These are phyloP conservation scores for Cassiopea andromeda DNA, from an alignment of 30 jellyfish, hydroid and myxozoan genomes.

Conservation along the genomic window DNA sequence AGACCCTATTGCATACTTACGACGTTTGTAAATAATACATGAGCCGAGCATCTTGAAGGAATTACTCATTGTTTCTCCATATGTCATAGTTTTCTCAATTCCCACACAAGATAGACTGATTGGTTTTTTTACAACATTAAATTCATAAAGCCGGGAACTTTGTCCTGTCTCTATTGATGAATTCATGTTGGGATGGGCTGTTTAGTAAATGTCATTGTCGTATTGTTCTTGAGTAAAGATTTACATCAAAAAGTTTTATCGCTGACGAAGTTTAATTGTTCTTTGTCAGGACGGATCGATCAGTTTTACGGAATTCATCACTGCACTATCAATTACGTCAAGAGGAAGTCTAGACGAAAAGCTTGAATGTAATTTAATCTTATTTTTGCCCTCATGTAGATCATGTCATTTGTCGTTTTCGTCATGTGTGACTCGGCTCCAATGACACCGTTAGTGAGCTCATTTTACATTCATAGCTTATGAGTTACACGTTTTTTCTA, in stretches of 20 bases:
- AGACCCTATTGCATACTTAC: neutral
- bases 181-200: too few relatives aligned
- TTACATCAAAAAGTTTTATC: too few relatives aligned
- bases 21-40: neutral
- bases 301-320: constrained; percentile 92
- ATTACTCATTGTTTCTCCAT: neutral
- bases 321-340: constrained; percentile 97
- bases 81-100: neutral
- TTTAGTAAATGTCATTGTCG: too few relatives aligned
- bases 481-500: too few relatives aligned
- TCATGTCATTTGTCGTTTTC: neutral
- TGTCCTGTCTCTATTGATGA: too few relatives aligned
- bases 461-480: too few relatives aligned
- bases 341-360: constrained; percentile 97
- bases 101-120: neutral
- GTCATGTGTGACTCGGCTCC: too few relatives aligned
- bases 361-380: constrained; percentile 81
- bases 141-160: too few relatives aligned
- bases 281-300: constrained; percentile 94
- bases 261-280: neutral
- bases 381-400: neutral
- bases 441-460: too few relatives aligned
- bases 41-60: neutral
- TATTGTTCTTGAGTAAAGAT: too few relatives aligned
- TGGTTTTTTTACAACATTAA: neutral